Percentiles rank a stretch among this genome's conserved stretches.
These are phyloP conservation scores for Tetragonula clypearis DNA, from an alignment of 1,140 invertebrate genomes.

Conservation along the genomic window DNA sequence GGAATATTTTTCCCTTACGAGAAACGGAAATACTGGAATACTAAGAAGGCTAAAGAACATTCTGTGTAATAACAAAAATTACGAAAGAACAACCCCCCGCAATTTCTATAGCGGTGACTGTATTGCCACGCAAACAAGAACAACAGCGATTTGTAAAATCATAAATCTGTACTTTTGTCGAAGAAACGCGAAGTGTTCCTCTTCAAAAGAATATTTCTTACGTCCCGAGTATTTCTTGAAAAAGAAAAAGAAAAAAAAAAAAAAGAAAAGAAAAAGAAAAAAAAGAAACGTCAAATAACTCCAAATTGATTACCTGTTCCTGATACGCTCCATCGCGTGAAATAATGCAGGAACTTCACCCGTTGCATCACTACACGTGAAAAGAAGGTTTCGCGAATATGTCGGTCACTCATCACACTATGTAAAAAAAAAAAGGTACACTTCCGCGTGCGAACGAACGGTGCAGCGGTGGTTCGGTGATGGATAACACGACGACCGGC, in stretches of 20 bases:
- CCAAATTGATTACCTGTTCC: neutral
- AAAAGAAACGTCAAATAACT: neutral
- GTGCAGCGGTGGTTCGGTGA: neutral
- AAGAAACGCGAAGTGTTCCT: no score
- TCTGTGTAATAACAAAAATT: neutral
- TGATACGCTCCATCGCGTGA: neutral
- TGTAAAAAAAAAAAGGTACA: neutral
- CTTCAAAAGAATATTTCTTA: no score
- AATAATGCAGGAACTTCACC: neutral
- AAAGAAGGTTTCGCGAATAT: neutral
- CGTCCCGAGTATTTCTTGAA: neutral
- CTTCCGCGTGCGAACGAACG: neutral
- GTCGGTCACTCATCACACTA: conserved; percentile 21
- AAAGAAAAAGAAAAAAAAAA: neutral
- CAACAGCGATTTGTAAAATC: neutral
- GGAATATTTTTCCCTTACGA: no score
- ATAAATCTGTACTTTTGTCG: neutral
- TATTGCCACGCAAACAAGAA: neutral
- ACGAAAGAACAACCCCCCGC: neutral
- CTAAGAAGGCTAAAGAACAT: neutral
- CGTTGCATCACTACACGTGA: neutral
- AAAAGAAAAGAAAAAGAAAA: neutral
- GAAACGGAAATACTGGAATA: no score
- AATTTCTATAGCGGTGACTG: neutral
- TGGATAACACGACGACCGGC: neutral